Evolutionary conservation across 2,888 invertebrate genomes (phyloP).

Genomic region (Oscheius onirici): DNA sequence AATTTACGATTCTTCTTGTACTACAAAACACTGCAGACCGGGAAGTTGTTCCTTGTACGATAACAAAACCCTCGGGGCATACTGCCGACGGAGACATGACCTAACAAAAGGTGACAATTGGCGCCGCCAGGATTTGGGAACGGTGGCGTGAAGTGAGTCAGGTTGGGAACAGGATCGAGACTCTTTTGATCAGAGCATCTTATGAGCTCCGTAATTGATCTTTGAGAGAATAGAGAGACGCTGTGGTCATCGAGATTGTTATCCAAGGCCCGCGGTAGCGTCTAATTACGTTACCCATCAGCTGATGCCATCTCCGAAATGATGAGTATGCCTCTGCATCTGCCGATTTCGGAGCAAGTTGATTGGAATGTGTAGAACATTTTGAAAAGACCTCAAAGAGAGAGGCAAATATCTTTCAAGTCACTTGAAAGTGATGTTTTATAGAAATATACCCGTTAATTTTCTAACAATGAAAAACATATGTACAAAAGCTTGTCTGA

Average conservation of each 20-base stretch:
- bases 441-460: constrained; percentile 10
- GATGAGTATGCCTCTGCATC: constrained; percentile 22
- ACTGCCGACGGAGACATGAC: neutral
- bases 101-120: constrained; percentile 10
- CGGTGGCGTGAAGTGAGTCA: neutral
- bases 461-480: neutral
- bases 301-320: constrained; percentile 33
- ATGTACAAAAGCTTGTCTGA: constrained; percentile 6
- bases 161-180: neutral
- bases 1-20: neutral
- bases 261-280: constrained; percentile 16
- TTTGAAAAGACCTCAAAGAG: no score
- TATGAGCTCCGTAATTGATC: constrained; percentile 4
- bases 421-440: neutral
- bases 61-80: constrained; percentile 24
- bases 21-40: constrained; percentile 18
- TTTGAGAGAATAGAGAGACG: neutral
- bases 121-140: constrained; percentile 10
- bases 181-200: neutral
- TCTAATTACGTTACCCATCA: constrained; percentile 24
- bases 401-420: no score
- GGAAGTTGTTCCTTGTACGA: constrained; percentile 18
- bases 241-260: constrained; percentile 22
- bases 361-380: neutral
- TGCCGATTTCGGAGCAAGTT: constrained; percentile 1